phyloP scores from a whole-genome alignment of 1,140 invertebrate genomes.

The Bombyx mandarina region DNA sequence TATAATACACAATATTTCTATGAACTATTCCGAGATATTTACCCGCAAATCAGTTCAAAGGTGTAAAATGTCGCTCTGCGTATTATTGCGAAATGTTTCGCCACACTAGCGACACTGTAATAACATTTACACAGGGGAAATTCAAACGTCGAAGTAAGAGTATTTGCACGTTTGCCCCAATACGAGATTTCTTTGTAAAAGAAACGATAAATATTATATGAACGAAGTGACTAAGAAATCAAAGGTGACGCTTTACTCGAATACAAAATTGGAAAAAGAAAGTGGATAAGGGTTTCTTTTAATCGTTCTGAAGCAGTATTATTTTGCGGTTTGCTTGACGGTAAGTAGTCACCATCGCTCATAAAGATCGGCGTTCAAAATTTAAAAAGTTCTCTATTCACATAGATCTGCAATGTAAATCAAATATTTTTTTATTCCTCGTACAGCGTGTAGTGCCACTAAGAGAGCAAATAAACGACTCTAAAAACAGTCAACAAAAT shows the following conservation, averaged over 20 bases:
- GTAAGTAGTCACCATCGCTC: no score
- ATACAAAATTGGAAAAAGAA: constrained; percentile 31
- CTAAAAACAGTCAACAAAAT: no score
- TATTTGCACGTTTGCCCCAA: constrained; percentile 57
- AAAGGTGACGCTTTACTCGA: constrained; percentile 35
- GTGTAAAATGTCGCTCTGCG: constrained; percentile 16
- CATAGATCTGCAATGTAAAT: no score
- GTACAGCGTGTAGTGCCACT: no score
- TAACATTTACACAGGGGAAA: constrained; percentile 64
- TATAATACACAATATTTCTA: neutral
- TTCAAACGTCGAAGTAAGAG: constrained; percentile 63
- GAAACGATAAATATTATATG: constrained; percentile 58
- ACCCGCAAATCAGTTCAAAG: neutral
- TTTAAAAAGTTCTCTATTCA: no score
- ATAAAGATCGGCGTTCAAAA: no score
- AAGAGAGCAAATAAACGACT: no score
- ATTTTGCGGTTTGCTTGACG: no score
- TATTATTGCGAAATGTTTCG: constrained; percentile 46
- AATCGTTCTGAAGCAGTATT: no score
- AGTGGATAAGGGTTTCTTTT: neutral
- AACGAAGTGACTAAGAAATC: constrained; percentile 51
- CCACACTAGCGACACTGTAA: constrained; percentile 45
- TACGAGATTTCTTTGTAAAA: constrained; percentile 60
- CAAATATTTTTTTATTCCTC: no score
- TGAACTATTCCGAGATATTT: neutral